Evolutionary conservation across 2,797 vertebrate genomes (phyloP).

Genomic region (Squalus acanthias): DNA sequence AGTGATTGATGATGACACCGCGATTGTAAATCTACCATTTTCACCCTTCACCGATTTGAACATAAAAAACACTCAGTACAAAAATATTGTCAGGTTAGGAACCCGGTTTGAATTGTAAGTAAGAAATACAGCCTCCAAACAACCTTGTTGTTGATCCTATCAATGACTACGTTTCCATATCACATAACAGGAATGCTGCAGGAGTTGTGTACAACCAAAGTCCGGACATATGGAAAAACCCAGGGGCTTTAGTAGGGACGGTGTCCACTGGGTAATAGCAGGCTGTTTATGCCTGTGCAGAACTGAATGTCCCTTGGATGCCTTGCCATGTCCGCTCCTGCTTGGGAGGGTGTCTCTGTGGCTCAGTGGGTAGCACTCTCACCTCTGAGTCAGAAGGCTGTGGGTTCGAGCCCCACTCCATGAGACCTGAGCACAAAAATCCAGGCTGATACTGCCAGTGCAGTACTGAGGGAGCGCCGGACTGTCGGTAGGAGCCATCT

Average conservation of each 20-base stretch:
- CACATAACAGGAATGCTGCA: background rate
- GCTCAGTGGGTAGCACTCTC: background rate
- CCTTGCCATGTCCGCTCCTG: background rate
- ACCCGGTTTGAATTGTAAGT: background rate
- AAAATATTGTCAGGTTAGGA: background rate
- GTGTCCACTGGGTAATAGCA: background rate
- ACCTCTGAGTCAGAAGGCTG: too few relatives aligned
- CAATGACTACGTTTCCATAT: conserved; percentile 25
- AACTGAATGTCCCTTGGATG: background rate
- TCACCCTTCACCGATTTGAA: background rate
- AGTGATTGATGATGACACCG: background rate
- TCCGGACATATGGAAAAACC: background rate
- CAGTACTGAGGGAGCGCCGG: background rate
- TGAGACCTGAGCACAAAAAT: background rate
- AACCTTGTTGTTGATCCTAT: background rate
- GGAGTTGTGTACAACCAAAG: background rate
- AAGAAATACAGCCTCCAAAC: background rate
- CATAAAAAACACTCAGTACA: background rate
- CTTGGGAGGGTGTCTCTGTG: background rate
- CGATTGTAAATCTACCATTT: background rate
- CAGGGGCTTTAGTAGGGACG: background rate
- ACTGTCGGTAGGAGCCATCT: background rate
- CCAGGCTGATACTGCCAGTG: background rate
- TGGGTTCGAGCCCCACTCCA: background rate
- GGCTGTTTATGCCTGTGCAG: background rate